Evolutionary conservation across 2,888 invertebrate species (phyloP), one percentile per base, ranked within the genome.

Genomic region (Zaprionus bogoriensis): DNA sequence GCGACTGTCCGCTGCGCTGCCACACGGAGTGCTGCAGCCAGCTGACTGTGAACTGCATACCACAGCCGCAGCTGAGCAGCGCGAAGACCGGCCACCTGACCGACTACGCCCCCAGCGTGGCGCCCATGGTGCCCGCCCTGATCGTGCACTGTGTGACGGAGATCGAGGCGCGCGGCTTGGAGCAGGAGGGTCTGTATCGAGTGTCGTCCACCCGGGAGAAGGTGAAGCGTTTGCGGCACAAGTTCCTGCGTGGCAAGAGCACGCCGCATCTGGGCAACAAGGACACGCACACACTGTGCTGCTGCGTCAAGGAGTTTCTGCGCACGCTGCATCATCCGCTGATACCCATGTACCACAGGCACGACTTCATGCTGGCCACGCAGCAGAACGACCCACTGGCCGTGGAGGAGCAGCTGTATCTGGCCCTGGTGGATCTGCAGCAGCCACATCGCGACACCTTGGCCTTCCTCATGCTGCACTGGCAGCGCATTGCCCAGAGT

Each of bases 141-240:
- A 77, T 81, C 20, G 84, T 81, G 10, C 80, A 81, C n/a, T 86
- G 87, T 17, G 84, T 83, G 10, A 86, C 84, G 2, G 87, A 86
- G 44, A 74, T 81, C n/a, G 80, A 81, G 63, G 46, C 36, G 0
- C 63, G 80, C 1, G 87, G 80, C 1, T 22, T 81, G n/a, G 32
- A 77, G 20, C 81, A 71, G 52, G 80, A 83, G 45, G 80, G 80
- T 2, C 74, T 81, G 9, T 86, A 86, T 28, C 87, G 80, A 0
- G 61, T 83, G 17, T 80, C 87, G 22, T 86, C 80, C 10, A 81
- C 87, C 14, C 45, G 62, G 5, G 74, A 68, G n/a, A 81, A 81
- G 38, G 86, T 86, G 17, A 80, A 83, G 27, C 74, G 84, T 0
- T 23, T 81, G 63, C 63, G 82, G 5, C 68, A 60, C 17, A 86